These are phyloP conservation scores for Melanostoma scalare DNA, from an alignment of 2,888 invertebrate genomes.

Conservation along the genomic window DNA sequence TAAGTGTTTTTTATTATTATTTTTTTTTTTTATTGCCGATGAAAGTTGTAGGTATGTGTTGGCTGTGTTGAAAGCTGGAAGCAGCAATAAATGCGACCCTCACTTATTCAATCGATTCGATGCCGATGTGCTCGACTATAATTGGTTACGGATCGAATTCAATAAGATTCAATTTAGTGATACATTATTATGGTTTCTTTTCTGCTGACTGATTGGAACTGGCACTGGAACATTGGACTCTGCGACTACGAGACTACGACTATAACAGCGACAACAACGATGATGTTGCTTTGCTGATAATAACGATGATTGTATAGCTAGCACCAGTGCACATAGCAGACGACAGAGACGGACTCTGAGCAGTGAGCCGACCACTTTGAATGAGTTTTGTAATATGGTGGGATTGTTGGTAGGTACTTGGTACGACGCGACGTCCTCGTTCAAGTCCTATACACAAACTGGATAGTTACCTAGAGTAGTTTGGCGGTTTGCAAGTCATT, in stretches of 20 bases:
- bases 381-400: not conserved
- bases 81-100: slow-evolving; percentile 58
- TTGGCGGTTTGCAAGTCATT: slow-evolving; percentile 38
- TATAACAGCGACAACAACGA: slow-evolving; percentile 8
- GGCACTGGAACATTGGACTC: not conserved
- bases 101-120: not conserved
- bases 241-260: not conserved
- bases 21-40: slow-evolving; percentile 31
- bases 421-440: slow-evolving; percentile 18
- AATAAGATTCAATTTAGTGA: slow-evolving; percentile 72
- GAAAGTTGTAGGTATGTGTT: slow-evolving; percentile 1
- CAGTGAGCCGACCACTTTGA: slow-evolving; percentile 10
- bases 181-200: slow-evolving; percentile 68
- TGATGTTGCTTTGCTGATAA: slow-evolving; percentile 16
- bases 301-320: slow-evolving; percentile 16
- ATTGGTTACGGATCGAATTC: slow-evolving; percentile 70
- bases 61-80: slow-evolving; percentile 31
- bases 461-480: slow-evolving; percentile 15
- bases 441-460: not conserved
- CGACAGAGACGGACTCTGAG: not conserved
- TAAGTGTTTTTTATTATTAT: slow-evolving; percentile 28
- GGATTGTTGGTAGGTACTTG: not conserved
- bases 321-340: slow-evolving; percentile 15
- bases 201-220: slow-evolving; percentile 52
- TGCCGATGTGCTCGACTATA: slow-evolving; percentile 55